Percentiles rank a stretch among this genome's conserved stretches.
phyloP scores from a whole-genome alignment of 2,888 invertebrate species.

The Trileptium ribeirensis region DNA sequence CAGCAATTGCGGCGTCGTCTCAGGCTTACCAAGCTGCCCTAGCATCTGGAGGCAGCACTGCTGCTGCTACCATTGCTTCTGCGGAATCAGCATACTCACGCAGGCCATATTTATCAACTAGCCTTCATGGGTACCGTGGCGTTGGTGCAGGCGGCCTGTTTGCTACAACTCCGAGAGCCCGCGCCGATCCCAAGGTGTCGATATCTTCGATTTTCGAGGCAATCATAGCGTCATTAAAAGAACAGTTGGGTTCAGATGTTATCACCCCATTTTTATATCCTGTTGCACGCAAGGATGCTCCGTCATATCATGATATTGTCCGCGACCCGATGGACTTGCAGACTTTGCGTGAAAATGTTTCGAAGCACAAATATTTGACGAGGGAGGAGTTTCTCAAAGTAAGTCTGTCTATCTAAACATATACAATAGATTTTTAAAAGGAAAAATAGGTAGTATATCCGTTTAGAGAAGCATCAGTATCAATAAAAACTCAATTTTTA shows the following conservation, averaged over 20 bases:
- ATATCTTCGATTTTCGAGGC: conserved; percentile 80
- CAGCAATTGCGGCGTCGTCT: neutral
- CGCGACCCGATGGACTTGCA: conserved; percentile 93
- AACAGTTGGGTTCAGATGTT: conserved; percentile 51
- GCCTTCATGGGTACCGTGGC: too few relatives aligned
- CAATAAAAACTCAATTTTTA: too few relatives aligned
- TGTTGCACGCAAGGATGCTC: conserved; percentile 58
- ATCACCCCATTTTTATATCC: conserved; percentile 39
- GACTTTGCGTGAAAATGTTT: conserved; percentile 73
- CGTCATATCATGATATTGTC: conserved; percentile 87
- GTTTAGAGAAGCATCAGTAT: too few relatives aligned
- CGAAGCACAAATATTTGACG: conserved; percentile 67
- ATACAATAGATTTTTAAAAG: too few relatives aligned
- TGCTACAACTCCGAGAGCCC: conserved; percentile 36
- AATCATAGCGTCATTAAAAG: conserved; percentile 63
- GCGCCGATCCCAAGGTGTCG: conserved; percentile 86
- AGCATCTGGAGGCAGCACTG: neutral
- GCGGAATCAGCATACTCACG: neutral
- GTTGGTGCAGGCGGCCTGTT: too few relatives aligned
- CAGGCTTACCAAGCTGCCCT: neutral
- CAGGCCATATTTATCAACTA: neutral
- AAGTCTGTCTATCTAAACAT: too few relatives aligned
- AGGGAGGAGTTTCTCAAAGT: conserved; percentile 92
- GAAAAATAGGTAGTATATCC: too few relatives aligned
- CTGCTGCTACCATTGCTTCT: neutral